These are phyloP conservation scores for Helleia helle DNA, from an alignment of 2,888 invertebrate genomes.

Conservation along the genomic window DNA sequence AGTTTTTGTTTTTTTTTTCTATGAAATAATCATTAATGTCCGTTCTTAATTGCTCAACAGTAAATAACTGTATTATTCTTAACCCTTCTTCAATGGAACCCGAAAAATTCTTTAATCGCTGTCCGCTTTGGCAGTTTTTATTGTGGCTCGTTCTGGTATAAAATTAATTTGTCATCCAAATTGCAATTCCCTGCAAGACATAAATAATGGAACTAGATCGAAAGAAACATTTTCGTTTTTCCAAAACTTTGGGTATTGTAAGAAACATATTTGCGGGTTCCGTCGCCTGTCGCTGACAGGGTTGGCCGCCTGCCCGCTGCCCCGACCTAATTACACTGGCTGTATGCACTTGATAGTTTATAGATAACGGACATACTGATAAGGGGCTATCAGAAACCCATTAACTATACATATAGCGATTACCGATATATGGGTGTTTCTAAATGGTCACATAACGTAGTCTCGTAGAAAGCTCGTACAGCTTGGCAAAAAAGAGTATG, in stretches of 20 bases:
- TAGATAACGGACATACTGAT: constrained; percentile 2
- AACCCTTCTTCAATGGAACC: no score
- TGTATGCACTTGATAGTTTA: constrained; percentile 11
- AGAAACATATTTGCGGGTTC: constrained; percentile 19
- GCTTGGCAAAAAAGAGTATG: no score
- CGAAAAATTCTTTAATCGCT: no score
- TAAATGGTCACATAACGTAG: no score
- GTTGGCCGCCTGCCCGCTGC: constrained; percentile 24
- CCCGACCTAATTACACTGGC: constrained; percentile 18
- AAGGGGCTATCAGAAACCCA: not conserved
- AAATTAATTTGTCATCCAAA: not conserved
- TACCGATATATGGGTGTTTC: not conserved
- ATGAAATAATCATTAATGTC: no score
- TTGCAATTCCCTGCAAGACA: not conserved
- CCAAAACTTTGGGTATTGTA: constrained; percentile 14
- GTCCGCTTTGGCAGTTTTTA: no score
- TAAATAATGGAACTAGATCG: constrained; percentile 4
- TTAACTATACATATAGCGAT: not conserved
- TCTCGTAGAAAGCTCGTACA: no score
- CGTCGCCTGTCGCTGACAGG: constrained; percentile 11
- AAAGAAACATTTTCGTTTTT: constrained; percentile 13
- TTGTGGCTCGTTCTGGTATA: no score
- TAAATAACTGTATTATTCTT: no score
- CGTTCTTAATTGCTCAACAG: no score
- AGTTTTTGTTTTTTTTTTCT: no score